Evolutionary conservation across 2,797 vertebrate species (phyloP), one percentile per base, ranked within the genome.

Genomic region (Paguma larvata): DNA sequence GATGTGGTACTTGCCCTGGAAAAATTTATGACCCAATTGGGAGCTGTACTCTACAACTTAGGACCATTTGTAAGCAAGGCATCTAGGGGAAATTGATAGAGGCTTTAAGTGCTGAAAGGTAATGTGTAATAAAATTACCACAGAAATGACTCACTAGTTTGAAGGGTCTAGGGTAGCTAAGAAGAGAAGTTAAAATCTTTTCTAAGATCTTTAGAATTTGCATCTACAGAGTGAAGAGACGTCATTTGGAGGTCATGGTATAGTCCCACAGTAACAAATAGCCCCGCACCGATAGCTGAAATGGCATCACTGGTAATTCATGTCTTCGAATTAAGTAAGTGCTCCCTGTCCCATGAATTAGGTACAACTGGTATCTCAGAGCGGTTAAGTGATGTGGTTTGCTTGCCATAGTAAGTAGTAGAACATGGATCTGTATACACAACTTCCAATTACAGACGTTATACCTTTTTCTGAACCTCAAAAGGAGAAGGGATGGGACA

Each of bases 11-110:
- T 91, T 97, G 25, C 30, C 63, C 6, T 83, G 41, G 63, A 89
- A 79, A 48, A 78, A 78, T 90, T 90, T 94, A 92, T 87, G 85
- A 68, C 82, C 30, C 18, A 67, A 1, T 63, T 94, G 63, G 62
- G 41, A 95, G 32, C 41, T 84, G 46, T 92, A 84, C 30, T 94
- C 82, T 67, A 84, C 70, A 91, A 89, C 11, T 73, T 85, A 53
- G 63, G 34, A 51, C 89, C n/a, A 89, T 90, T 86, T 84, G 38
- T 87, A 95, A 95, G 63, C 63, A 96, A 96, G 77, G 62, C 32
- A 46, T 67, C 25, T 6, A 70, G 19, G 30, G 32, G 90, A 21
- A 85, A 85, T n/a, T 96, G 23, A 92, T 27, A 92, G 41, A 94
- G 34, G 4, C 6, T 88, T 70, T 77, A 70, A 70, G 38, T 53